Evolutionary conservation across 2,797 vertebrate species (phyloP).

Genomic region (Girardinus metallicus): DNA sequence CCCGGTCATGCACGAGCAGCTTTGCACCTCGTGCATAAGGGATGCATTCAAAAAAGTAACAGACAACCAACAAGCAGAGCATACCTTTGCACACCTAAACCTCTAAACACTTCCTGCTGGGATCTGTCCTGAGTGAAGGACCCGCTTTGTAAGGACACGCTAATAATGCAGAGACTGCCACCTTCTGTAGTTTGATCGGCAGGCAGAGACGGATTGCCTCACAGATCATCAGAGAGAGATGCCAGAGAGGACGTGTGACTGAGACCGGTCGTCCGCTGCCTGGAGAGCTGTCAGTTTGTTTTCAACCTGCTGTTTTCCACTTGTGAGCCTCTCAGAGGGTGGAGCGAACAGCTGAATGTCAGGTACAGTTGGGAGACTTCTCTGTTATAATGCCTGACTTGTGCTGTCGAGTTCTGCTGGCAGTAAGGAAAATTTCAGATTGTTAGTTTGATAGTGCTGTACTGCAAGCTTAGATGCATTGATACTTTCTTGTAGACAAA

Average conservation of each 20-base stretch:
- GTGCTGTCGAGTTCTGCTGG: constrained; percentile 10
- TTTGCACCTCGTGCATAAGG: constrained; percentile 37
- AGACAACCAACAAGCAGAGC: constrained; percentile 27
- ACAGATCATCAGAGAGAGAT: constrained; percentile 44
- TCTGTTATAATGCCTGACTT: constrained; percentile 21
- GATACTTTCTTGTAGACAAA: constrained; percentile 3
- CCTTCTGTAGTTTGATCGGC: constrained; percentile 54
- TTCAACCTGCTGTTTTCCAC: constrained; percentile 35
- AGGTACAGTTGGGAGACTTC: constrained; percentile 66
- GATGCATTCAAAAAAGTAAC: constrained; percentile 39
- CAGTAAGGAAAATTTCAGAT: constrained; percentile 7
- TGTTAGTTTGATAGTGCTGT: constrained; percentile 3
- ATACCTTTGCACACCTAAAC: constrained; percentile 29
- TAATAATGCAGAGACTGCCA: constrained; percentile 61
- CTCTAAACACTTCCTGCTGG: constrained; percentile 34
- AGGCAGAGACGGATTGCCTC: constrained; percentile 44
- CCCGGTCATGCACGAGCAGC: constrained; percentile 25
- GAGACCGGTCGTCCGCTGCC: constrained; percentile 44
- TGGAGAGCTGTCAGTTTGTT: constrained; percentile 51
- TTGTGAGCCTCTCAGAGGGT: constrained; percentile 58
- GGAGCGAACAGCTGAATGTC: constrained; percentile 62
- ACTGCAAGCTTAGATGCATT: constrained; percentile 13
- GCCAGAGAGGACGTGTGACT: constrained; percentile 58
- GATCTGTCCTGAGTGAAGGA: constrained; percentile 62
- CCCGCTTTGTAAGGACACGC: constrained; percentile 57